Evolutionary conservation across 2,113 vertebrate species (phyloP), one percentile per base, ranked within the genome.

Genomic region (Gadus chalcogrammus): DNA sequence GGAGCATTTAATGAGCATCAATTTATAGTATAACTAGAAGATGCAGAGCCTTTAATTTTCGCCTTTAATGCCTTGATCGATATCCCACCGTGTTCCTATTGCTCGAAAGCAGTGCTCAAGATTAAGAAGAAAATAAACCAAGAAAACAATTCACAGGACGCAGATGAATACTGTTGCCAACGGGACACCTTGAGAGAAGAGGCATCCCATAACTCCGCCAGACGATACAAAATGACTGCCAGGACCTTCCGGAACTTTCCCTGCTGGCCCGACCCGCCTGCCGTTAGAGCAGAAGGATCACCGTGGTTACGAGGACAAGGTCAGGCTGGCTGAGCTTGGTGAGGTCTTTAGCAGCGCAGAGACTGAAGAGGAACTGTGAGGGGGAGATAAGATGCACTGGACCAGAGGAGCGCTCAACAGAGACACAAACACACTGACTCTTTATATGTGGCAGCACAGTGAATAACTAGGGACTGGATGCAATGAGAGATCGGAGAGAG

Each of bases 21-120:
- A 83, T 87, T 81, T 69, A 72, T 72, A 79, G 63, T 66, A 70
- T 78, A 74, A 60, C 76, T 80, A 83, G 64, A 35, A 65, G 8
- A 17, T 2, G 59, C 12, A 7, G 42, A 48, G 11, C 42, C 42
- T 48, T 48, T 48, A 6, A 7, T 48, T 13, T 48, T 52, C 74
- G 77, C 64, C 3, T 58, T 8, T 66, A 64, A 80, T 74, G 69
- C 64, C 70, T 77, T 67, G 62, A 72, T 76, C 76, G 68, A 66
- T 79, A 83, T 76, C 69, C 55, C 38, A 48, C 12, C 16, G 20
- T 35, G 31, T 72, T 82, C 67, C 67, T 74, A 55, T 78, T 65
- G 70, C 18, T 55, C 66, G 70, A 68, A 80, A 24, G 8, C 42
- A 13, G 42, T 48, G 42, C 42, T 9, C 12, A 13, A 48, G 42